Evolutionary conservation across 1,140 invertebrate genomes (phyloP).

Genomic region (Paraescarpia echinospica): DNA sequence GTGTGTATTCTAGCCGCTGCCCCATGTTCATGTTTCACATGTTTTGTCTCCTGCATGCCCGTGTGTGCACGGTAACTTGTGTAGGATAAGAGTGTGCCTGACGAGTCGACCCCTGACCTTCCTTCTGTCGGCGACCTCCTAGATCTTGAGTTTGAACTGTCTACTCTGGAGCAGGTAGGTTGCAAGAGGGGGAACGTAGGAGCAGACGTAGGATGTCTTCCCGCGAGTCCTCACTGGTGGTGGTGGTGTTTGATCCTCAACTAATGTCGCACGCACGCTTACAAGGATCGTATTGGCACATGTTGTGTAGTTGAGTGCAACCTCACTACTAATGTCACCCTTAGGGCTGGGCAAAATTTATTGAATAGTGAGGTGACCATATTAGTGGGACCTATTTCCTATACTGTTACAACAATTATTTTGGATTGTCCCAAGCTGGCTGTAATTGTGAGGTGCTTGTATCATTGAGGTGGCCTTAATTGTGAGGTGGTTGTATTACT

Average conservation of each 20-base stretch:
- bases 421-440: no score
- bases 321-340: no score
- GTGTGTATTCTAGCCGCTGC: neutral
- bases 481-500: no score
- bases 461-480: no score
- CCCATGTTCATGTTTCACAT: neutral
- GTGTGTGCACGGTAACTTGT: conserved; percentile 10
- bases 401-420: no score
- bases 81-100: conserved; percentile 19
- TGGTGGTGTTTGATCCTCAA: neutral
- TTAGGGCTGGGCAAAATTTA: no score
- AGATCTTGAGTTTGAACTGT: conserved; percentile 89
- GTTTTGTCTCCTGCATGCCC: conserved; percentile 21
- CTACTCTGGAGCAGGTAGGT: conserved; percentile 75
- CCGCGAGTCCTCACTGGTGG: neutral
- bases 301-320: neutral
- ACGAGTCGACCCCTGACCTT: neutral
- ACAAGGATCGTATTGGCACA: neutral
- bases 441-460: no score
- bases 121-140: conserved; percentile 76
- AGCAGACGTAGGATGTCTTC: neutral
- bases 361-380: no score
- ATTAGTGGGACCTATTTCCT: no score
- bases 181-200: no score
- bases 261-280: neutral